A percentile compares a stretch with the other conserved stretches of the same genome.
phyloP scores from a whole-genome alignment of 2,797 vertebrate genomes.

The Tokudaia muenninki region DNA sequence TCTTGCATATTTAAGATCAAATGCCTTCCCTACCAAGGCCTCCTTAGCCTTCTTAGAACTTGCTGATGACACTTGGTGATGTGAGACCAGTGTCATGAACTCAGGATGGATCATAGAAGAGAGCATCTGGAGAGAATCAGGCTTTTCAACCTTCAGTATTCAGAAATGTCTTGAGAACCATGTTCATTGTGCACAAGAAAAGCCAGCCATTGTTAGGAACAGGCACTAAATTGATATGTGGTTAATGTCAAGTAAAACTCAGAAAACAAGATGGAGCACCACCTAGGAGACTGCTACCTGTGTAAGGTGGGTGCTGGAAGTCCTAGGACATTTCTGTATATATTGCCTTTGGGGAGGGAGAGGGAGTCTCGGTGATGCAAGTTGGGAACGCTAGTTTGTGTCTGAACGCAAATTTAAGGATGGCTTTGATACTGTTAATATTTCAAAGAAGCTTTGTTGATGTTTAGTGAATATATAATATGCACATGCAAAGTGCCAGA shows the following conservation, averaged over 20 bases:
- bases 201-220: slow-evolving; percentile 75
- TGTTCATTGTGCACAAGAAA: slow-evolving; percentile 87
- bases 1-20: slow-evolving; percentile 77
- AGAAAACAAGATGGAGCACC: slow-evolving; percentile 82
- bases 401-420: slow-evolving; percentile 78
- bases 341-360: slow-evolving; percentile 79
- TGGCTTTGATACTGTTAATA: slow-evolving; percentile 77
- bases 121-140: slow-evolving; percentile 89
- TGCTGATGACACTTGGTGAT: slow-evolving; percentile 88
- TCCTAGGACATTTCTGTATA: slow-evolving; percentile 80
- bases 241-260: slow-evolving; percentile 87
- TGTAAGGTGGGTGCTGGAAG: slow-evolving; percentile 78
- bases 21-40: slow-evolving; percentile 40
- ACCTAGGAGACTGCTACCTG: slow-evolving; percentile 82
- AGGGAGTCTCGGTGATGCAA: slow-evolving; percentile 69
- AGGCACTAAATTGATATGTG: slow-evolving; percentile 84
- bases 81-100: slow-evolving; percentile 91
- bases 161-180: slow-evolving; percentile 91
- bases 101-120: slow-evolving; percentile 94
- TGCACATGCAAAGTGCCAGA: slow-evolving; percentile 62
- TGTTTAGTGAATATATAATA: slow-evolving; percentile 68
- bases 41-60: slow-evolving; percentile 82
- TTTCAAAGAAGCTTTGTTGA: slow-evolving; percentile 77
- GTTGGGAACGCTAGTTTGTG: slow-evolving; percentile 51
- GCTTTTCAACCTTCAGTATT: slow-evolving; percentile 95